Evolutionary conservation across 1,140 invertebrate species (phyloP).

Genomic region (Calliopsis andreniformis): DNA sequence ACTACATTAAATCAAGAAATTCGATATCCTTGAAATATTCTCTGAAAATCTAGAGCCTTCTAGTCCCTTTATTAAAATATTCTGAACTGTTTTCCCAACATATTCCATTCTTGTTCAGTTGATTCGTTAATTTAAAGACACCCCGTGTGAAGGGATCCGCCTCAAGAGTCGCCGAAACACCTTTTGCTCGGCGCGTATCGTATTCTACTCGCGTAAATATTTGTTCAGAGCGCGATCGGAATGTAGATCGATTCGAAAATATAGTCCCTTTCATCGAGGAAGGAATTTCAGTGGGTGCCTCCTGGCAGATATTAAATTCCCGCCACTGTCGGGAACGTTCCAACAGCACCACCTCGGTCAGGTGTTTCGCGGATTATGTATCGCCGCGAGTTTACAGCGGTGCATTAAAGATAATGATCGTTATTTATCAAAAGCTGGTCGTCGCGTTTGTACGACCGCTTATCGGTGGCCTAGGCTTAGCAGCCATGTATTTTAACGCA

Average conservation of each 20-base stretch:
- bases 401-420: slow-evolving; percentile 21
- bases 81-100: too few species aligned
- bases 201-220: slow-evolving; percentile 26
- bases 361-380: not conserved
- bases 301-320: slow-evolving; percentile 39
- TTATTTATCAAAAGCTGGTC: slow-evolving; percentile 15
- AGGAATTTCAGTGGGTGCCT: slow-evolving; percentile 44
- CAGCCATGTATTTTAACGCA: not conserved
- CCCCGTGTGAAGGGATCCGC: too few species aligned
- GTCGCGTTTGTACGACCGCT: not conserved
- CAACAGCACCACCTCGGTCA: not conserved
- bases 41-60: too few species aligned
- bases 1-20: too few species aligned
- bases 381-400: slow-evolving; percentile 14
- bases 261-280: slow-evolving; percentile 15
- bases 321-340: not conserved
- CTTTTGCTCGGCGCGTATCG: not conserved
- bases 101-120: too few species aligned
- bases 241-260: slow-evolving; percentile 42
- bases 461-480: not conserved
- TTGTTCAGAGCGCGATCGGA: slow-evolving; percentile 34
- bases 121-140: too few species aligned
- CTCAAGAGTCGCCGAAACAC: not conserved
- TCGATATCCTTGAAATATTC: too few species aligned
- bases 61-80: too few species aligned